A percentile compares a stretch with the other conserved stretches of the same genome.
Evolutionary conservation across 2,888 invertebrate species (phyloP).

Genomic region (Hanleya hanleyi): DNA sequence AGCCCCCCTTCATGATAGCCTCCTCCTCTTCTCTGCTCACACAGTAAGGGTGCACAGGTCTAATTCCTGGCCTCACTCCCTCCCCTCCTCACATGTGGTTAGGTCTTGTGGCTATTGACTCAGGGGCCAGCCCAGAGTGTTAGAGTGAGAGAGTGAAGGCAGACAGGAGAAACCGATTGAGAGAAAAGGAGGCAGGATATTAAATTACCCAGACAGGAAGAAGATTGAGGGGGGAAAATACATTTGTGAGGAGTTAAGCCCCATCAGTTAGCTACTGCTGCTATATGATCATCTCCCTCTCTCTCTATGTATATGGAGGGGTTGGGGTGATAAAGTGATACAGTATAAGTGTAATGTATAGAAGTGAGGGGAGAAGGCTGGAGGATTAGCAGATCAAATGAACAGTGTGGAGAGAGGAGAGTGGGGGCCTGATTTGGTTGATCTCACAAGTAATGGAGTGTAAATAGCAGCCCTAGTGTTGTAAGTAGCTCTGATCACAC

Average conservation of each 20-base stretch:
- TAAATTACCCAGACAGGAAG: constrained; percentile 11
- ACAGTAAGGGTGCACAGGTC: too few species aligned
- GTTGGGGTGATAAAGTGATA: too few species aligned
- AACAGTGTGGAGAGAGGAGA: neutral
- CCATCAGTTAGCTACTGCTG: neutral
- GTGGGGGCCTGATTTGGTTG: constrained; percentile 7
- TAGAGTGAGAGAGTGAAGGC: neutral
- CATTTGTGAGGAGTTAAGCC: constrained; percentile 2
- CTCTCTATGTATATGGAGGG: too few species aligned
- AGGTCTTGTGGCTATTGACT: constrained; percentile 6
- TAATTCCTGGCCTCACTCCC: too few species aligned
- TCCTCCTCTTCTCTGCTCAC: neutral
- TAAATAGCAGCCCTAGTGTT: neutral
- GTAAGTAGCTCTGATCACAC: constrained; percentile 1
- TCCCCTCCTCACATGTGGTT: constrained; percentile 1
- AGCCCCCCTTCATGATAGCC: neutral
- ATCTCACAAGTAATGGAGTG: constrained; percentile 4
- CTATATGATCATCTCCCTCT: too few species aligned
- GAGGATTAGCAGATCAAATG: constrained; percentile 1
- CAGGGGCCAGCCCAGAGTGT: too few species aligned
- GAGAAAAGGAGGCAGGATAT: constrained; percentile 9
- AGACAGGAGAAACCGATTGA: neutral
- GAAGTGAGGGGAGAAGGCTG: neutral
- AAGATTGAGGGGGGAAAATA: constrained; percentile 6
- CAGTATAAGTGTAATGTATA: too few species aligned